phyloP scores from a whole-genome alignment of 1,140 invertebrate genomes.

The fruit fly (Drosophila melanogaster) region Release_6_plus_ISO1_MT NT_037436.4:4953001-4953500 shows the following conservation, averaged over 20 bases:
- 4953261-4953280: slow-evolving; percentile 58
- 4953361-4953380: slow-evolving; percentile 50
- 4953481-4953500: slow-evolving; percentile 76
- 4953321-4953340: slow-evolving; percentile 60
- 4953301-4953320: slow-evolving; percentile 79
- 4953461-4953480: slow-evolving; percentile 63
- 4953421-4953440: background rate
- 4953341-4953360: slow-evolving; percentile 38
- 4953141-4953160: slow-evolving; percentile 17
- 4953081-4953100: slow-evolving; percentile 89
- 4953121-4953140: slow-evolving; percentile 11
- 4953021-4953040: slow-evolving; percentile 87
- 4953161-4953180: slow-evolving; percentile 20
- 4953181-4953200: slow-evolving; percentile 1
- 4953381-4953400: slow-evolving; percentile 64
- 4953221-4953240: background rate
- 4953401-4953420: slow-evolving; percentile 24
- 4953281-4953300: slow-evolving; percentile 74
- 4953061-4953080: slow-evolving; percentile 88
- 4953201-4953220: slow-evolving; percentile 16
- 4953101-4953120: slow-evolving; percentile 85
- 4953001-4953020: slow-evolving; percentile 88
- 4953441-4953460: slow-evolving; percentile 6
- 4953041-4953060: slow-evolving; percentile 89
- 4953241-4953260: slow-evolving; percentile 27